Evolutionary conservation across 2,888 invertebrate genomes (phyloP), one percentile per base, ranked within the genome.

Genomic region (Ennomos erosarius): DNA sequence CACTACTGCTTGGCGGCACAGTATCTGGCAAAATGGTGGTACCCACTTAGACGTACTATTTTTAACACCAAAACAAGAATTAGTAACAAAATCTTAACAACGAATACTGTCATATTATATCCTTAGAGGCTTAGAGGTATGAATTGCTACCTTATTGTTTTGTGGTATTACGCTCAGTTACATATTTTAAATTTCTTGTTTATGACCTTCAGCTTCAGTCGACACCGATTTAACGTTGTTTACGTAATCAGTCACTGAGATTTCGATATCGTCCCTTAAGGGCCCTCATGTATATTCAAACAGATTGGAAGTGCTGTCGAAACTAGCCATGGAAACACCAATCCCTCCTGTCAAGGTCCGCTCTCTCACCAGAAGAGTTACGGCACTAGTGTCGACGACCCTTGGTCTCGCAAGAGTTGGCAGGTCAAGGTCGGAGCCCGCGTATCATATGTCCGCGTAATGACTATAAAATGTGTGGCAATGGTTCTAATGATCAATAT

Each of bases 391-490:
- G 54, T 13, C 59, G 59, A 55, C 45, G 59, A 65, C 48, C 62
- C 50, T 46, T 37, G 45, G 37, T 56, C 47, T 37, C 39, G 49
- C 48, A 44, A 56, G 36, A 53, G 13, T 26, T 34, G 38, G 26
- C 60, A 46, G 64, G 64, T 66, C 66, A 66, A 63, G 66, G 68
- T 60, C 68, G 53, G 10, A n/a, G 44, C 57, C 45, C 56, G 45
- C 56, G 16, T 51, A 45, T n/a, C 47, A 42, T 43, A 36, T 57
- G 62, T 48, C 64, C 54, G 51, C 36, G 42, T 52, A 49, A 64
- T 59, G 39, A 11, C 42, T 35, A 43, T 52, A 45, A 43, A 48
- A 53, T 54, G 48, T 60, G 55, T 62, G 47, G 57, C 47, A 57
- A 60, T 45, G 12, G 44, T 48, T 38, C 35, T 49, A 34, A 44